Evolutionary conservation across 2,113 vertebrate species (phyloP).

Genomic region (Epinephelus lanceolatus): DNA sequence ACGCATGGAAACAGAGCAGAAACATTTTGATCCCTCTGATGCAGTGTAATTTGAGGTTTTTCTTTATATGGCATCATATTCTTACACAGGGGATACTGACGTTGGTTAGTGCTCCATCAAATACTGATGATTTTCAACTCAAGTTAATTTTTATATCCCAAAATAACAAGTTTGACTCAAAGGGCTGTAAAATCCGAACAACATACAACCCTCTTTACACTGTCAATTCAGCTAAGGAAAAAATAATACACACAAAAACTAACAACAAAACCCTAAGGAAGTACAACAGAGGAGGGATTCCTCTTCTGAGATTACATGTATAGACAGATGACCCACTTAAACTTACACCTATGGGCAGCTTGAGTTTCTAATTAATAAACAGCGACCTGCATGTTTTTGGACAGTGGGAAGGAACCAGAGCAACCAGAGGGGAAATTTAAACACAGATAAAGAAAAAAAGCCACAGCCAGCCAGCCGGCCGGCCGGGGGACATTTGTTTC

Average conservation of each 20-base stretch:
- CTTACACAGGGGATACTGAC: background rate
- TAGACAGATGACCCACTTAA: background rate
- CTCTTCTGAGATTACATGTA: background rate
- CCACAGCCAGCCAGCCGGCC: background rate
- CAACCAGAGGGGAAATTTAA: background rate
- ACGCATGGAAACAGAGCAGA: conserved; percentile 14
- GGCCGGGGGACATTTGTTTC: background rate
- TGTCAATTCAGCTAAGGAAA: background rate
- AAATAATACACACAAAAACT: background rate
- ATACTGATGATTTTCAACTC: background rate
- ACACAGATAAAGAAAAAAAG: background rate
- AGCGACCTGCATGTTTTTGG: background rate
- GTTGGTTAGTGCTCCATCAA: background rate
- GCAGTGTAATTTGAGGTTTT: conserved; percentile 21
- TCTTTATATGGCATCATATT: conserved; percentile 7
- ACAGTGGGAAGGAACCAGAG: background rate
- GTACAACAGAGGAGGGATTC: background rate
- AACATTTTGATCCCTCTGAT: conserved; percentile 5
- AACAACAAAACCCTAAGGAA: background rate
- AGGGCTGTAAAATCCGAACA: background rate
- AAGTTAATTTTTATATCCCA: background rate
- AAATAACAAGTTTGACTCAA: conserved; percentile 8
- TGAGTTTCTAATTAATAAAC: background rate
- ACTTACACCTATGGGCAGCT: background rate
- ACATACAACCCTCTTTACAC: background rate